Conservation (phyloP, 2,797 vertebrate genomes). For the Hapalemur alaotrensis region DNA sequence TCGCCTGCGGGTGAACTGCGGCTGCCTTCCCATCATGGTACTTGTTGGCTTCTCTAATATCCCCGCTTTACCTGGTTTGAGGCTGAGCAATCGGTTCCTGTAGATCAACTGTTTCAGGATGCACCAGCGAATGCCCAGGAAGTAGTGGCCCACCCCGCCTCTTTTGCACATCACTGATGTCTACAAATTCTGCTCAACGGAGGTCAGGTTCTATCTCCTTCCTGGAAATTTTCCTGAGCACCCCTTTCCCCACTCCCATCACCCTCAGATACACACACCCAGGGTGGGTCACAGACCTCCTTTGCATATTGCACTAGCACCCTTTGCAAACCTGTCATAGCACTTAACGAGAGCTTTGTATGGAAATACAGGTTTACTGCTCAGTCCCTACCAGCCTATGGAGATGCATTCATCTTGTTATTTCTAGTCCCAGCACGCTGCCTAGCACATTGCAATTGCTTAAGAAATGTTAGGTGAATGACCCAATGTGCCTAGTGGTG, state of each 20-base stretch:
- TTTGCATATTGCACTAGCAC: neutral
- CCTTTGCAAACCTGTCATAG: neutral
- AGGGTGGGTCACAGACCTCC: neutral
- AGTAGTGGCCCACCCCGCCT: too few species aligned
- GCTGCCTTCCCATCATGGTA: neutral
- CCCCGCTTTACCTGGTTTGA: neutral
- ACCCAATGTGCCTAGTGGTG: neutral
- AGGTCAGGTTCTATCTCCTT: neutral
- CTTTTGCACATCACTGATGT: neutral
- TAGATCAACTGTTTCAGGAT: neutral
- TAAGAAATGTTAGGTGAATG: neutral
- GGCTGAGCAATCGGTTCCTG: neutral
- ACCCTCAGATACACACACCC: neutral
- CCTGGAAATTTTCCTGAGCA: neutral
- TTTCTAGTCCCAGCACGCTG: neutral
- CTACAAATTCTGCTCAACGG: neutral
- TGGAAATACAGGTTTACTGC: neutral
- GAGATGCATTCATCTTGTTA: neutral
- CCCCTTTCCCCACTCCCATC: neutral
- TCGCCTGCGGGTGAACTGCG: neutral
- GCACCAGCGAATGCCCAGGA: neutral
- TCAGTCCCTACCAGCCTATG: neutral
- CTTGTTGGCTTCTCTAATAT: neutral
- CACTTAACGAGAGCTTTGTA: neutral
- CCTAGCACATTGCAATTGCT: neutral